Evolutionary conservation across 30 jellyfish, hydroid and myxozoan genomes (phyloP).

Genomic region (Aurelia sp.): DNA sequence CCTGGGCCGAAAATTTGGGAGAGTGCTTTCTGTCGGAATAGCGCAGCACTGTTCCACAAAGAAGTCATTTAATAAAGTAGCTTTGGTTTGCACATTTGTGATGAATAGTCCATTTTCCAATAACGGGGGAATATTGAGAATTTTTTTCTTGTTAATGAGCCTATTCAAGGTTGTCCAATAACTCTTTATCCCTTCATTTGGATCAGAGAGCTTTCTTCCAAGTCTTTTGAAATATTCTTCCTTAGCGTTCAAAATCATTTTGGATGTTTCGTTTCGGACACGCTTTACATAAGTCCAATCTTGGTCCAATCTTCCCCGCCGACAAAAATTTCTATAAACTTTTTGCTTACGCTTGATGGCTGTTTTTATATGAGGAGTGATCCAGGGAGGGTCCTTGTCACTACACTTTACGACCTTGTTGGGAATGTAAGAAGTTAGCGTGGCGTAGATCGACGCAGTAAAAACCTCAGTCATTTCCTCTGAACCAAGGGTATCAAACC

Average conservation of each 20-base stretch:
- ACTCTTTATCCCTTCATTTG: constrained; percentile 33
- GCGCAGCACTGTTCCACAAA: constrained; percentile 44
- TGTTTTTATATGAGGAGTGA: constrained; percentile 48
- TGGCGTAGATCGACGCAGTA: constrained; percentile 22
- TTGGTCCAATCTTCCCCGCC: constrained; percentile 47
- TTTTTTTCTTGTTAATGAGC: constrained; percentile 36
- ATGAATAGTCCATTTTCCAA: constrained; percentile 32
- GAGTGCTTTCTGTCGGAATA: constrained; percentile 26
- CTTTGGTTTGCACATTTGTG: constrained; percentile 36
- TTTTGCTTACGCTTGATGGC: constrained; percentile 56
- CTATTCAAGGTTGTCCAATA: constrained; percentile 61
- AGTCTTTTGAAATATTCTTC: constrained; percentile 30
- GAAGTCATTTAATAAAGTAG: constrained; percentile 28
- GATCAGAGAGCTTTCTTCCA: constrained; percentile 61
- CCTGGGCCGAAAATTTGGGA: constrained; percentile 18
- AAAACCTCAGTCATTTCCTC: constrained; percentile 52
- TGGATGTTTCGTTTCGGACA: constrained; percentile 22
- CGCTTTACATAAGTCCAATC: constrained; percentile 42
- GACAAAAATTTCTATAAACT: constrained; percentile 34
- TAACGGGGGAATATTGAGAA: constrained; percentile 47
- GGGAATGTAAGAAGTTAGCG: constrained; percentile 26
- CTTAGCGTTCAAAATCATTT: constrained; percentile 40
- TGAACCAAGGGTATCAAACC: constrained; percentile 36
- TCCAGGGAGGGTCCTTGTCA: constrained; percentile 73
- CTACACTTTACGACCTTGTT: constrained; percentile 22